Conservation (phyloP, 2,797 vertebrate species). For the Chanos chanos region DNA sequence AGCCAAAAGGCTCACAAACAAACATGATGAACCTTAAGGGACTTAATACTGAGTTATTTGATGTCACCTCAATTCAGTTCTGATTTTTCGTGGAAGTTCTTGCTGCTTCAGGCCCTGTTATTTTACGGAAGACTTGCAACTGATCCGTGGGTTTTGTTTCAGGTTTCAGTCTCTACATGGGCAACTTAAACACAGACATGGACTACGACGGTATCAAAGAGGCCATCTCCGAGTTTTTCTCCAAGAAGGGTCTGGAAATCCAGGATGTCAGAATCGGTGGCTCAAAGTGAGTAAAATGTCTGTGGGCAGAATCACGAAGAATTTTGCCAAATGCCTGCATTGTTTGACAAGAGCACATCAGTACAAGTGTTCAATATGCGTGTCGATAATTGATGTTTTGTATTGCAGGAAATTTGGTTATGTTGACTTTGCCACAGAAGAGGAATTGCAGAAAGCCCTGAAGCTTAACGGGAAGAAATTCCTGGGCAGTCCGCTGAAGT, state of each 20-base stretch:
- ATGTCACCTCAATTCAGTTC: conserved; percentile 53
- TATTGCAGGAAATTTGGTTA: conserved; percentile 87
- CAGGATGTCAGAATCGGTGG: conserved; percentile 83
- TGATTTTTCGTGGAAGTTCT: not conserved
- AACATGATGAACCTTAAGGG: conserved; percentile 74
- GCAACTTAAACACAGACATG: conserved; percentile 81
- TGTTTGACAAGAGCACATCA: no score
- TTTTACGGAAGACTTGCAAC: rapidly evolving
- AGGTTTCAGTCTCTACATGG: conserved; percentile 81
- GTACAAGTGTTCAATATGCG: no score
- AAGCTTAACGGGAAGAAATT: conserved; percentile 89
- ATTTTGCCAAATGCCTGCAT: no score
- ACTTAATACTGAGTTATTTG: conserved; percentile 80
- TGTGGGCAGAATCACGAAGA: not conserved
- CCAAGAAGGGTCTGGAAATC: conserved; percentile 82
- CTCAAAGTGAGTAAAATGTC: conserved; percentile 74
- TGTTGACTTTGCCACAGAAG: conserved; percentile 86
- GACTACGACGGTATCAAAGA: conserved; percentile 86
- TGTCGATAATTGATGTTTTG: conserved; percentile 2
- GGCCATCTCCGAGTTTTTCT: conserved; percentile 80
- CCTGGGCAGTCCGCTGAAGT: conserved; percentile 85
- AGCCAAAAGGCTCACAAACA: no score
- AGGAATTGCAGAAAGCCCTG: conserved; percentile 85
- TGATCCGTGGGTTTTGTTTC: not conserved
- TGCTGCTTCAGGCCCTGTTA: rapidly evolving